phyloP scores from a whole-genome alignment of 2,797 vertebrate species.

The Florisuga fusca region DNA sequence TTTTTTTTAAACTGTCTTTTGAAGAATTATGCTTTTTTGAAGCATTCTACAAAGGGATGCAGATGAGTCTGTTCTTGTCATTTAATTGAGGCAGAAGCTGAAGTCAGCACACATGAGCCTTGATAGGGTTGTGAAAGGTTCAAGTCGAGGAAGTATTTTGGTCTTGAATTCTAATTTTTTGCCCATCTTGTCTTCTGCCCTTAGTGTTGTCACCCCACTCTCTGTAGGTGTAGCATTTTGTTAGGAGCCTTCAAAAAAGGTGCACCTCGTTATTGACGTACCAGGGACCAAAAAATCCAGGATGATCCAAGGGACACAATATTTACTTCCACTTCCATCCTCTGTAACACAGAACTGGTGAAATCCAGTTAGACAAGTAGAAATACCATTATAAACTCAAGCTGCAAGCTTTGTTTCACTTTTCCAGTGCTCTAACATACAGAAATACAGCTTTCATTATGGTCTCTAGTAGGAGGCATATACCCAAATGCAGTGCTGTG shows the following conservation, averaged over 20 bases:
- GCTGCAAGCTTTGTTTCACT: constrained; percentile 47
- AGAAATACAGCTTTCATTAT: constrained; percentile 61
- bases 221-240: neutral
- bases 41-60: neutral
- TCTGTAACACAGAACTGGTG: neutral
- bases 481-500: constrained; percentile 30
- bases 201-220: neutral
- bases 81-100: neutral
- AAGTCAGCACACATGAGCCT: neutral
- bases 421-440: constrained; percentile 24
- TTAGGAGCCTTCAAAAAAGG: neutral
- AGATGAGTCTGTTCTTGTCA: neutral
- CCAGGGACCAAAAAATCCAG: neutral
- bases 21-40: neutral
- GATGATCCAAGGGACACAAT: neutral
- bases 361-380: constrained; percentile 25
- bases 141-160: neutral
- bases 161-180: neutral
- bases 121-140: neutral
- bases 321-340: neutral
- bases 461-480: constrained; percentile 43
- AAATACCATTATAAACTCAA: constrained; percentile 26
- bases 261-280: neutral
- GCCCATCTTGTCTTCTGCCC: neutral
- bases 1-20: neutral